phyloP scores from a whole-genome alignment of 2,797 vertebrate genomes.

The Morus bassanus region DNA sequence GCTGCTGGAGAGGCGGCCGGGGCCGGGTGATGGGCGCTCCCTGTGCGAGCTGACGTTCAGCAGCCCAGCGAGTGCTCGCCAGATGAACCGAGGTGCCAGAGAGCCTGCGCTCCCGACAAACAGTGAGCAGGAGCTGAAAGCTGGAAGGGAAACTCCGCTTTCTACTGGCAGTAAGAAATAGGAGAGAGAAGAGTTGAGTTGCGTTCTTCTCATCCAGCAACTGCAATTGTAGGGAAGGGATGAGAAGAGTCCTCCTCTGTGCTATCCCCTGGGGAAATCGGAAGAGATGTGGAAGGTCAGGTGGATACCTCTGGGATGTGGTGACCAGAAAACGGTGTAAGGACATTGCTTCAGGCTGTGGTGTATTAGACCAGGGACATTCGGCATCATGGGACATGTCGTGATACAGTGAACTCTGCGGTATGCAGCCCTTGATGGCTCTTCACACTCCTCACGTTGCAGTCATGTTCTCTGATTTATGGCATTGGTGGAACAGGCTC shows the following conservation, averaged over 20 bases:
- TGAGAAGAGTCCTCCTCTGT: background rate
- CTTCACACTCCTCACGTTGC: background rate
- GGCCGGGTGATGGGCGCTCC: background rate
- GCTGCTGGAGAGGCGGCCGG: background rate
- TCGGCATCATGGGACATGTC: fast-evolving
- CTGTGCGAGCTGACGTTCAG: background rate
- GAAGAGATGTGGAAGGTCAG: background rate
- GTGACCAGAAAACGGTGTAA: background rate
- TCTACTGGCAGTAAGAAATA: background rate
- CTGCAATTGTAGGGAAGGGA: background rate
- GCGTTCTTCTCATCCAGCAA: background rate
- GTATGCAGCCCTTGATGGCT: background rate
- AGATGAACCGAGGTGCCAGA: background rate
- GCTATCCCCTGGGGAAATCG: background rate
- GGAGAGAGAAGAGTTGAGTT: background rate
- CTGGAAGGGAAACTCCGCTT: background rate
- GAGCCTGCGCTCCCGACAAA: background rate
- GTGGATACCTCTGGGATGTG: background rate
- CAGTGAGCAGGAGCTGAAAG: background rate
- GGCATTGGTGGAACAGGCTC: background rate
- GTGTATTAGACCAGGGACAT: background rate
- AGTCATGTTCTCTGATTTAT: background rate
- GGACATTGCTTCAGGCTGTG: background rate
- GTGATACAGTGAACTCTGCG: fast-evolving
- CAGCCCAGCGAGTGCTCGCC: background rate